Conservation (phyloP, 2,113 vertebrate species). For the Limnothrissa miodon region DNA sequence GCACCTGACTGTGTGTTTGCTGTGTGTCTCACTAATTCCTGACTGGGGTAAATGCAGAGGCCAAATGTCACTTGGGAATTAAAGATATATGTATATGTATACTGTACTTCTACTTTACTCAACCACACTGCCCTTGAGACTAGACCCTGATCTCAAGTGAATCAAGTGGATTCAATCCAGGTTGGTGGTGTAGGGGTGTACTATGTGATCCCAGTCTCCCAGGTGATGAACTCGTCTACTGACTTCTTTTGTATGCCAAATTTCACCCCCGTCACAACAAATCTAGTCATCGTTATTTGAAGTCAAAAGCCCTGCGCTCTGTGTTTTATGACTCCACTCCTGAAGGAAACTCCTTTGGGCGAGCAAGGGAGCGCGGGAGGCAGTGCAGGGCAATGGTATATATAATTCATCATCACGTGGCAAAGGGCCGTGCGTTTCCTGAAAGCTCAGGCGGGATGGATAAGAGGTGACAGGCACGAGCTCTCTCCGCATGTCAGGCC, state of each 20-base stretch:
- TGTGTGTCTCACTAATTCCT: too few relatives aligned
- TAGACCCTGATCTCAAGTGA: too few relatives aligned
- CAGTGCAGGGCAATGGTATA: constrained; percentile 46
- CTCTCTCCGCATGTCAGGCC: constrained; percentile 45
- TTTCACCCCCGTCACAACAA: background rate
- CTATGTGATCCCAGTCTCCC: background rate
- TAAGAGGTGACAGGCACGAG: constrained; percentile 53
- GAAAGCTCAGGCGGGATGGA: constrained; percentile 55
- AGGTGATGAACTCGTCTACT: background rate
- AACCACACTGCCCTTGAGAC: too few relatives aligned
- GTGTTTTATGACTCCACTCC: too few relatives aligned
- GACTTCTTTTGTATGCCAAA: background rate
- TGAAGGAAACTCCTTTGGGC: background rate
- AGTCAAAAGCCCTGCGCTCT: background rate
- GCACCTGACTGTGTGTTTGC: too few relatives aligned
- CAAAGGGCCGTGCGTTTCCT: constrained; percentile 56
- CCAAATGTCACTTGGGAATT: too few relatives aligned
- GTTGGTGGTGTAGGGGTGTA: background rate
- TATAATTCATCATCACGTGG: constrained; percentile 63
- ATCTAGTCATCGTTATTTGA: background rate
- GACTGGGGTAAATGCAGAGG: too few relatives aligned
- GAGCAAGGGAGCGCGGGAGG: background rate
- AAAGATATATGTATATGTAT: too few relatives aligned
- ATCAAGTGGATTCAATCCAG: too few relatives aligned
- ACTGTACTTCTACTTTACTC: too few relatives aligned